phyloP scores from a whole-genome alignment of 2,113 vertebrate species.

The Polypterus senegalus region DNA sequence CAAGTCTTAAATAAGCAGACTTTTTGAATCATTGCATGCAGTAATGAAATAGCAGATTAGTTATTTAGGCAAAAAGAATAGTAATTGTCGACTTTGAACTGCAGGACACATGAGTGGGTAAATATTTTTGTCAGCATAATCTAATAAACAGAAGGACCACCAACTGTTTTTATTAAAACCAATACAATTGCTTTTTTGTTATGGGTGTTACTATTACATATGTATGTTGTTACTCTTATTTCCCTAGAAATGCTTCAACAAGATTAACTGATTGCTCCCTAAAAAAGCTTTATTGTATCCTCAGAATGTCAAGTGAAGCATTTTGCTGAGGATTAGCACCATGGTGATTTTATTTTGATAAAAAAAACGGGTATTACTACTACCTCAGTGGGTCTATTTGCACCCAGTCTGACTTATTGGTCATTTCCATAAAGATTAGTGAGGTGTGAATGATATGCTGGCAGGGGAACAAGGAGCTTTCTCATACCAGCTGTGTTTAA shows the following conservation, averaged over 20 bases:
- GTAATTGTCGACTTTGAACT: no score
- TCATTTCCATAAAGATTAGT: slow-evolving; percentile 38
- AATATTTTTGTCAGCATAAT: no score
- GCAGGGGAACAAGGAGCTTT: slow-evolving; percentile 22
- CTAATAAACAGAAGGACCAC: no score
- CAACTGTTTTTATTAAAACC: no score
- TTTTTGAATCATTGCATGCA: no score
- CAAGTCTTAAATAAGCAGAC: no score
- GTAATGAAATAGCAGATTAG: no score
- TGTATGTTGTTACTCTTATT: no score
- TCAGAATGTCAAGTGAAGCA: slow-evolving; percentile 45
- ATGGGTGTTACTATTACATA: no score
- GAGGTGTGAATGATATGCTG: slow-evolving; percentile 37
- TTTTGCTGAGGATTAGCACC: slow-evolving; percentile 46
- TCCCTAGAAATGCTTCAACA: slow-evolving; percentile 15
- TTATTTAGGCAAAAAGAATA: no score
- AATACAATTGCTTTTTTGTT: no score
- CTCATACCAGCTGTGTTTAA: slow-evolving; percentile 16
- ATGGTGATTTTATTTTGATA: slow-evolving; percentile 37
- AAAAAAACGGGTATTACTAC: slow-evolving; percentile 46
- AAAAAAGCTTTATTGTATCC: slow-evolving; percentile 23
- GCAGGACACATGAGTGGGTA: no score
- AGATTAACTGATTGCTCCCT: slow-evolving; percentile 15
- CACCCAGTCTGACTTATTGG: slow-evolving; percentile 26
- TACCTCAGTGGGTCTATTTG: slow-evolving; percentile 39